Conservation (phyloP, 2,113 vertebrate genomes). For the Anhinga anhinga region DNA sequence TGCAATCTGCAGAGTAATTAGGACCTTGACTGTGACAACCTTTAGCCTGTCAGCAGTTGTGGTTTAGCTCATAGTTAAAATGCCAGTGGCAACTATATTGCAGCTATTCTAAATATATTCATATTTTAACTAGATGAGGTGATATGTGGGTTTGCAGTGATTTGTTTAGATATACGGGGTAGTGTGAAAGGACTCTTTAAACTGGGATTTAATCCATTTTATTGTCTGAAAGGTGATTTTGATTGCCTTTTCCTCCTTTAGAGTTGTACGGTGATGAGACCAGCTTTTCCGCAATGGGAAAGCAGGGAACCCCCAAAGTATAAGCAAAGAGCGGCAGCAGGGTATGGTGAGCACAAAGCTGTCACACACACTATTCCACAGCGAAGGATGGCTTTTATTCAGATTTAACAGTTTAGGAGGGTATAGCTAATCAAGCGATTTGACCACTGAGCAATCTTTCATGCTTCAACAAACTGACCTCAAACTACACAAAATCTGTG, state of each 20-base stretch:
- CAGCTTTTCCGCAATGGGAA: not conserved
- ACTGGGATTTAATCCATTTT: not conserved
- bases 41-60: conserved; percentile 17
- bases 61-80: conserved; percentile 34
- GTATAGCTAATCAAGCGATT: conserved; percentile 8
- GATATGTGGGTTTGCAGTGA: not conserved
- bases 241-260: not conserved
- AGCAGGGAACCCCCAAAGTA: not conserved
- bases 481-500: not conserved
- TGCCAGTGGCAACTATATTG: not conserved
- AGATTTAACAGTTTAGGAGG: not conserved
- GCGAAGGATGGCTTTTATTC: conserved; percentile 22
- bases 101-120: conserved; percentile 1
- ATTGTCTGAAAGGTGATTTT: not conserved
- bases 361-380: not conserved
- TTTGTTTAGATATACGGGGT: not conserved
- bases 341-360: not conserved
- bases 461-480: conserved; percentile 5
- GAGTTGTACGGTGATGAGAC: not conserved
- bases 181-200: not conserved
- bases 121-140: conserved; percentile 43
- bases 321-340: not conserved
- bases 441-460: conserved; percentile 8
- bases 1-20: conserved; percentile 39
- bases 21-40: conserved; percentile 18